phyloP scores from a whole-genome alignment of 2,113 vertebrate genomes.

The Dipodomys stephensi region DNA sequence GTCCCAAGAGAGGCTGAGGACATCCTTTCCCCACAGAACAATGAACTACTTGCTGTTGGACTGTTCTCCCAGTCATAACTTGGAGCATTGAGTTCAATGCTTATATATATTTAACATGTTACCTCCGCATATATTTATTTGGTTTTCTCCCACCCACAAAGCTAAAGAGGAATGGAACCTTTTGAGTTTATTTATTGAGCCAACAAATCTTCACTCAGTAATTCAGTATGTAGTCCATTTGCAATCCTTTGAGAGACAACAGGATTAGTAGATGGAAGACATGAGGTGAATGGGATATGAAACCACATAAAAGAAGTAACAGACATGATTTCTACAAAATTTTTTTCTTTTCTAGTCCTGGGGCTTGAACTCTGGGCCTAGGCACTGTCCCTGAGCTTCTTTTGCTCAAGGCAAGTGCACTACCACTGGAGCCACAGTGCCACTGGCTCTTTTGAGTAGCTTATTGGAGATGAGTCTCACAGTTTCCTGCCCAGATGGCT shows the following conservation, averaged over 20 bases:
- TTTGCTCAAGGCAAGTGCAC: no score
- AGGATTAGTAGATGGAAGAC: not conserved
- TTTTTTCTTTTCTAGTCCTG: no score
- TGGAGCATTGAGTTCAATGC: not conserved
- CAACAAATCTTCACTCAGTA: not conserved
- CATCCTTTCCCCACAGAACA: not conserved
- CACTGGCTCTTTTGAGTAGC: no score
- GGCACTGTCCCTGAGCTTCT: no score
- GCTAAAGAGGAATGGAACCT: not conserved
- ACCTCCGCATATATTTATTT: not conserved
- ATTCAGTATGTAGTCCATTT: not conserved
- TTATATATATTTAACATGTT: not conserved
- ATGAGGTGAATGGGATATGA: not conserved
- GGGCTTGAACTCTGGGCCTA: no score
- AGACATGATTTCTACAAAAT: not conserved
- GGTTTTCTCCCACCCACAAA: not conserved
- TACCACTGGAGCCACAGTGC: no score
- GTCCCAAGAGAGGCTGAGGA: not conserved
- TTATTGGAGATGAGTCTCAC: no score
- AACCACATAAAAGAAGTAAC: not conserved
- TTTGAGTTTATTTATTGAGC: conserved; percentile 11
- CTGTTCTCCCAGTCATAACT: not conserved
- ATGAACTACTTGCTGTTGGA: not conserved
- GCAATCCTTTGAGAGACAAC: not conserved
- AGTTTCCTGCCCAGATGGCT: no score